Evolutionary conservation across 2,797 vertebrate genomes (phyloP).

Genomic region (Leucoraja ocellata): DNA sequence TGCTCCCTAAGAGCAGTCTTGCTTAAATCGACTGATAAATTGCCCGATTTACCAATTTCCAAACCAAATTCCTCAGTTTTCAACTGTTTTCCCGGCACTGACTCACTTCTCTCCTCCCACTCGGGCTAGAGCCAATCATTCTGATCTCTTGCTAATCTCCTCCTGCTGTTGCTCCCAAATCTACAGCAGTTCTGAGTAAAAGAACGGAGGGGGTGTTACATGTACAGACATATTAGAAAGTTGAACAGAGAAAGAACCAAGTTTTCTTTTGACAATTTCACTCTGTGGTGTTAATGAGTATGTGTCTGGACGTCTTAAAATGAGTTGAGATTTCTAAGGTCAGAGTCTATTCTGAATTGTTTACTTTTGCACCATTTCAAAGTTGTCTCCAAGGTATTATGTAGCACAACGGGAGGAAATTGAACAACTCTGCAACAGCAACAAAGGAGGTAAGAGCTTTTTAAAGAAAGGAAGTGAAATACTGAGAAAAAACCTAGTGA

Average conservation of each 20-base stretch:
- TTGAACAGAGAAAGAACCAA: background rate
- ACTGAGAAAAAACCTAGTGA: background rate
- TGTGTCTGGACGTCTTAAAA: background rate
- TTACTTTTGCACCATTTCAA: background rate
- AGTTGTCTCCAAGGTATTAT: background rate
- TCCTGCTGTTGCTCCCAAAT: too few relatives aligned
- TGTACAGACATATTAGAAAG: background rate
- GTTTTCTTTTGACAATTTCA: background rate
- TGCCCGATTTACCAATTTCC: too few relatives aligned
- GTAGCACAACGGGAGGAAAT: constrained; percentile 8
- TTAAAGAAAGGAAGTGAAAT: background rate
- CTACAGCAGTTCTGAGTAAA: too few relatives aligned
- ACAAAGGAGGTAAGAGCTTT: background rate
- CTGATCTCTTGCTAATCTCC: too few relatives aligned
- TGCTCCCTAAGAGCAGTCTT: too few relatives aligned
- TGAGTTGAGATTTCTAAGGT: background rate
- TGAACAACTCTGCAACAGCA: background rate
- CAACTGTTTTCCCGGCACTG: too few relatives aligned
- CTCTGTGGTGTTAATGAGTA: background rate
- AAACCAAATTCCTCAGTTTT: too few relatives aligned
- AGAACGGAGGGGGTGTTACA: background rate
- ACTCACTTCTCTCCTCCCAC: too few relatives aligned
- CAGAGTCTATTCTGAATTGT: background rate
- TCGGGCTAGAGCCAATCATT: too few relatives aligned
- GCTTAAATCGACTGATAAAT: too few relatives aligned